phyloP scores from a whole-genome alignment of 2,888 invertebrate genomes.

The Hypomecis punctinalis region DNA sequence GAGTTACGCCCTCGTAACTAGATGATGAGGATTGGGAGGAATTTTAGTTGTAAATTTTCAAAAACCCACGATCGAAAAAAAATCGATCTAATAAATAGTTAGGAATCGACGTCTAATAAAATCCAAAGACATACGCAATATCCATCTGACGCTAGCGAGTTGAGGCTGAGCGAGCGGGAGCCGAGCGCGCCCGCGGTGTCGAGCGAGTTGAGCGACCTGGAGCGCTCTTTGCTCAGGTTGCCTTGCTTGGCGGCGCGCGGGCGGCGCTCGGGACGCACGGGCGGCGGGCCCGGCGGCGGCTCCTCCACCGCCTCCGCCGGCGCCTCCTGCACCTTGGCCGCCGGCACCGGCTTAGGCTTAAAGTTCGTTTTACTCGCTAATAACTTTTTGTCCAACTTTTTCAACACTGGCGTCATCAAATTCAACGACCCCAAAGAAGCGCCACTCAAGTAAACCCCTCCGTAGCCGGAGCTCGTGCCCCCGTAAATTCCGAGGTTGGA shows the following conservation, averaged over 20 bases:
- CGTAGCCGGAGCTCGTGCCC: slow-evolving; percentile 88
- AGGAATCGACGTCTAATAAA: no score
- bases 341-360: slow-evolving; percentile 75
- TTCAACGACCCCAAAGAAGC: slow-evolving; percentile 84
- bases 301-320: slow-evolving; percentile 39
- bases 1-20: no score
- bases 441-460: slow-evolving; percentile 87
- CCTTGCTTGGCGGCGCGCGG: slow-evolving; percentile 56
- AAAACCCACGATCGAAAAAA: no score
- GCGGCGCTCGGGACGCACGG: slow-evolving; percentile 73
- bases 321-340: slow-evolving; percentile 62
- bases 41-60: no score
- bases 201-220: slow-evolving; percentile 73
- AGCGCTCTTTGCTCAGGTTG: slow-evolving; percentile 73
- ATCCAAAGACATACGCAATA: slow-evolving; percentile 88
- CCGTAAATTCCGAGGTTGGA: slow-evolving; percentile 84
- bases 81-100: no score
- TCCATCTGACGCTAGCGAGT: slow-evolving; percentile 91
- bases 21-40: no score
- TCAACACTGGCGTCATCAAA: slow-evolving; percentile 83
- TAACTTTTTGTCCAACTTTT: slow-evolving; percentile 79
- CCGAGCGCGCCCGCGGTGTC: slow-evolving; percentile 67
- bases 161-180: slow-evolving; percentile 87
- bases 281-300: slow-evolving; percentile 52
- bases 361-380: slow-evolving; percentile 81